phyloP scores from a whole-genome alignment of 1,140 invertebrate species.

The Musca vetustissima region DNA sequence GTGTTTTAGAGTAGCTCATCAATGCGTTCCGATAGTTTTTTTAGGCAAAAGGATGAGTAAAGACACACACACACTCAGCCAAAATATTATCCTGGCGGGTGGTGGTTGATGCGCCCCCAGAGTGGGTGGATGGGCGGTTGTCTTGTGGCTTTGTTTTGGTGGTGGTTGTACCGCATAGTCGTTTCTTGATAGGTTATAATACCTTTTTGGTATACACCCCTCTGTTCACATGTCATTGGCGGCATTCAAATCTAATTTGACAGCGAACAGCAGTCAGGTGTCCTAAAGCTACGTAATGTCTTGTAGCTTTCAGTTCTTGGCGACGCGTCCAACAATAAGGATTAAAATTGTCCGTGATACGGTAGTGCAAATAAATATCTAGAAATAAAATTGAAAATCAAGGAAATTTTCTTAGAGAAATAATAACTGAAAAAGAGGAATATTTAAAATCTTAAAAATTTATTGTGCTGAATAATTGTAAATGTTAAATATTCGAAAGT shows the following conservation, averaged over 20 bases:
- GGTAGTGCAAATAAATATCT: slow-evolving; percentile 3
- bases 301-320: slow-evolving; percentile 18
- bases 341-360: slow-evolving; percentile 1
- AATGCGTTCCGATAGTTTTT: slow-evolving; percentile 20
- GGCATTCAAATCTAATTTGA: slow-evolving; percentile 44
- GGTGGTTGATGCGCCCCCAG: not conserved
- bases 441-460: not conserved
- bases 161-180: not conserved
- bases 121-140: no score
- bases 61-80: no score
- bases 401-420: not conserved
- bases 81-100: not conserved
- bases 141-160: not conserved
- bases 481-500: not conserved
- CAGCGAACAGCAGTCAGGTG: slow-evolving; percentile 42
- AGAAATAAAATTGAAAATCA: no score
- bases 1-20: not conserved
- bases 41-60: not conserved
- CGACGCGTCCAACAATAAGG: slow-evolving; percentile 15
- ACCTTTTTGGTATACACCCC: not conserved
- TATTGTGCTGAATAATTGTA: not conserved
- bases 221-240: slow-evolving; percentile 30
- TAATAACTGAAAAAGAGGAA: not conserved
- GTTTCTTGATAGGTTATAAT: slow-evolving; percentile 19
- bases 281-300: slow-evolving; percentile 28